Evolutionary conservation across 2,888 invertebrate genomes (phyloP).

Genomic region (Caenorhabditis sp.): DNA sequence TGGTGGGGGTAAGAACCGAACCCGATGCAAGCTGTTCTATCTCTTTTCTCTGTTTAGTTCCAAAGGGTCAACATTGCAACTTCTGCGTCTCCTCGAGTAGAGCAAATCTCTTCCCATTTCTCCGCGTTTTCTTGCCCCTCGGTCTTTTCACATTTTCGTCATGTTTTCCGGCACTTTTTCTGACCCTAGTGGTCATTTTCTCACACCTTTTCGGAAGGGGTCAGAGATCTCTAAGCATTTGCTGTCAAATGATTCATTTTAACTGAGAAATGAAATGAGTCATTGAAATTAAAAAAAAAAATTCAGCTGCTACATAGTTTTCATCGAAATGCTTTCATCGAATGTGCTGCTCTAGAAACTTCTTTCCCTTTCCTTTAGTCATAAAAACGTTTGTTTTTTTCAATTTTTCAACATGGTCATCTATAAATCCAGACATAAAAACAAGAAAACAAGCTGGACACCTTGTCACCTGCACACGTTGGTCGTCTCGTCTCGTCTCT

Average conservation of each 20-base stretch:
- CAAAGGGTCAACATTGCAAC: constrained; percentile 54
- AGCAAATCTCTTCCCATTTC: constrained; percentile 39
- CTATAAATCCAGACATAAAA: neutral
- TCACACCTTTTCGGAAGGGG: no score
- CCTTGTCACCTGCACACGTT: constrained; percentile 7
- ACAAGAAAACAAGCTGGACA: neutral
- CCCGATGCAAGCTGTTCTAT: constrained; percentile 39
- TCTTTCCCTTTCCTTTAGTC: no score
- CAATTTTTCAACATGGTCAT: neutral
- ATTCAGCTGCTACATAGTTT: no score
- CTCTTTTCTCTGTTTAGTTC: constrained; percentile 53
- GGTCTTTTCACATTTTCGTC: constrained; percentile 27
- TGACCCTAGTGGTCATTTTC: neutral
- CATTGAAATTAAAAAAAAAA: no score
- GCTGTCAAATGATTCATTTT: no score
- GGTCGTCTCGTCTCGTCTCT: neutral
- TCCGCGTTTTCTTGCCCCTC: constrained; percentile 36
- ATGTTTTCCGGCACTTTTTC: constrained; percentile 1
- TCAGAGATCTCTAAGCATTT: no score
- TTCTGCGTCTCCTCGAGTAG: constrained; percentile 24
- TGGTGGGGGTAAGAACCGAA: neutral
- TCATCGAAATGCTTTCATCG: no score
- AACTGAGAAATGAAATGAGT: no score
- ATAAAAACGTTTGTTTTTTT: neutral
- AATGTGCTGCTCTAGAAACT: no score